Percentiles rank a stretch among this genome's conserved stretches.
These are phyloP conservation scores for Scalopus aquaticus DNA, from an alignment of 2,113 vertebrate species.

Conservation along the genomic window DNA sequence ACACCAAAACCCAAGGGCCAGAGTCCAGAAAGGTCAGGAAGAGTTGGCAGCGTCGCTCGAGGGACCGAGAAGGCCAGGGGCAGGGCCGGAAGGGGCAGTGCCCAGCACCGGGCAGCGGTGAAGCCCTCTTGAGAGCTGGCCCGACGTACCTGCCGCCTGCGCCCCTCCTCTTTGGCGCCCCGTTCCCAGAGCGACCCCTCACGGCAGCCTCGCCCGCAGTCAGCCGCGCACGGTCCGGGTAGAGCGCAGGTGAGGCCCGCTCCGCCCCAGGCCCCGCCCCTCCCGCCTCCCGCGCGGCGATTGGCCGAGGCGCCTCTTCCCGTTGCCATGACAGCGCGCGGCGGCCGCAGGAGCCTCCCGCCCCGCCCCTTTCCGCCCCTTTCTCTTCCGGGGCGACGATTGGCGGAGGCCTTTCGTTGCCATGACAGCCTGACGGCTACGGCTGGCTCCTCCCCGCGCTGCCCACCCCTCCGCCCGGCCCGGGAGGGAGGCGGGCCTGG, in stretches of 20 bases:
- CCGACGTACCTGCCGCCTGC: no score
- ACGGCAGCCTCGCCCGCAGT: background rate
- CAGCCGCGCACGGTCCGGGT: background rate
- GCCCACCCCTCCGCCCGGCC: fast-evolving
- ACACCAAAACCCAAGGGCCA: background rate
- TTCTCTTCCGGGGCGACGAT: background rate
- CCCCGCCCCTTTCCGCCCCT: background rate
- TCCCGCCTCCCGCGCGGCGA: background rate
- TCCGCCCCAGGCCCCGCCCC: background rate
- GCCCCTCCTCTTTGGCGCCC: background rate
- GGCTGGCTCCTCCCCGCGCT: background rate
- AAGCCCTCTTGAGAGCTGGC: background rate
- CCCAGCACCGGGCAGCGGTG: no score
- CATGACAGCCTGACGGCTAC: background rate
- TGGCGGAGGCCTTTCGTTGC: background rate
- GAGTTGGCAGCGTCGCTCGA: no score
- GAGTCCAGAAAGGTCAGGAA: background rate
- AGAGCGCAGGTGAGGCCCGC: fast-evolving
- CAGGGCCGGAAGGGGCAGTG: background rate
- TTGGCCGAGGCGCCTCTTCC: background rate
- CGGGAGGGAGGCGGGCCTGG: background rate
- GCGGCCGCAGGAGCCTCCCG: no score
- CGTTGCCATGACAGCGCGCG: background rate
- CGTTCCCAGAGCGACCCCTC: no score
- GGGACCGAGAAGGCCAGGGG: background rate